Percentiles rank a stretch among this genome's conserved stretches.
These are phyloP conservation scores for Stegodyphus dumicola DNA, from an alignment of 1,140 invertebrate genomes.

Conservation along the genomic window DNA sequence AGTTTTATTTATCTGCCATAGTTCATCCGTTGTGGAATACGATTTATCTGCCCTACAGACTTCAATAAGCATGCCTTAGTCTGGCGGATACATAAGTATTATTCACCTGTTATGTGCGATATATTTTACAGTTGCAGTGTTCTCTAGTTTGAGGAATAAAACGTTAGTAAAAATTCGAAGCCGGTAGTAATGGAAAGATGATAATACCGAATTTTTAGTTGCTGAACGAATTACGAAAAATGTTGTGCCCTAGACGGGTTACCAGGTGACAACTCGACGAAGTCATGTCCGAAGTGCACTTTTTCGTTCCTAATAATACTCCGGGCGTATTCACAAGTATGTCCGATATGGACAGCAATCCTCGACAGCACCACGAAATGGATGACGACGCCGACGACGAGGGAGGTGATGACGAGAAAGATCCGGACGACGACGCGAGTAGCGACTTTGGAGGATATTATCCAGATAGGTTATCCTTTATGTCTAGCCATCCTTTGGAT, in stretches of 20 bases:
- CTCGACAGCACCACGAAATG: not conserved
- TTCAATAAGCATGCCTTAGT: no score
- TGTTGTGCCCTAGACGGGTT: not conserved
- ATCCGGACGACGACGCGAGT: not conserved
- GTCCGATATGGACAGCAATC: not conserved
- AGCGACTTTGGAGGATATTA: not conserved
- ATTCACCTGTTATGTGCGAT: no score
- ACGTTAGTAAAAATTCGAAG: not conserved
- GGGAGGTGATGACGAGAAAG: conserved; percentile 19
- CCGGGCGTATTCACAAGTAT: not conserved
- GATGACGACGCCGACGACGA: conserved; percentile 2
- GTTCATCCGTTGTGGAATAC: no score
- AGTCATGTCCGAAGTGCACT: not conserved
- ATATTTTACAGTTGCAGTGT: no score
- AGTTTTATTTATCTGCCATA: no score
- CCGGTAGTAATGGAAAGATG: not conserved
- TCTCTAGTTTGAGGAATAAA: not conserved
- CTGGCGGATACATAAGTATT: no score
- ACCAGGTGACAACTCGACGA: not conserved
- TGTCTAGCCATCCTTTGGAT: conserved; percentile 10
- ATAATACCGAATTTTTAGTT: not conserved
- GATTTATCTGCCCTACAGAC: no score
- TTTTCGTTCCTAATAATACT: not conserved
- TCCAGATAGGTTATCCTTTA: not conserved
- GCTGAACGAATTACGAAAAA: not conserved